Evolutionary conservation across 2,113 vertebrate species (phyloP), one percentile per base, ranked within the genome.

Genomic region (Salvator merianae): DNA sequence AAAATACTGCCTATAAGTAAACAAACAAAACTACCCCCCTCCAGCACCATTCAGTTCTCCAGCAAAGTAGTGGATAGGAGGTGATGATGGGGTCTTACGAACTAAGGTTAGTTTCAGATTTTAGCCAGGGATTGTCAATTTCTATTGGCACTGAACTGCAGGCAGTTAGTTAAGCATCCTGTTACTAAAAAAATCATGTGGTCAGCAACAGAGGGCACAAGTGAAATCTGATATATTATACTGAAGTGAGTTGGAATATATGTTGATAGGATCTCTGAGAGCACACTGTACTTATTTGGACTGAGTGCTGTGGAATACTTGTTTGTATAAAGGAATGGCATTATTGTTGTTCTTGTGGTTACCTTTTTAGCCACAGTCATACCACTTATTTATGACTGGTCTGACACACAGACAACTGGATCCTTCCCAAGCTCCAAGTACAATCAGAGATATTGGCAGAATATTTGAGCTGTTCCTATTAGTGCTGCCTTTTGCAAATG

Each of bases 41-140:
- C 47, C 24, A 65, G 0, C 69, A 76, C 55, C 0, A 0, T 32
- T 83, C 40, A 18, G 79, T 59, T 76, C 77, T 55, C 82, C 87
- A 34, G 2, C 84, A 85, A 43, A 89, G 78, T 68, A 86, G 66
- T 20, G 3, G 32, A 68, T 40, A 26, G 14, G 91, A 91, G 88
- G 76, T 65, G 79, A 91, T 59, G 18, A 20, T 59, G 55, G 55
- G 55, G 55, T 59, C 63, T 3, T 65, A 82, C 89, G 43, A 53
- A 90, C 3, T 63, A 0, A 68, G 38, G 28, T 38, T 88, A 74
- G 65, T 63, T 40, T 88, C n/a, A 2, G 3, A 62, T 63, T 40
- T 88, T 28, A 2, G 3, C 24, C n/a, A 69, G 63, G 24, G 32
- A 24, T 72, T 69, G 18, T 24, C 7, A 74, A 22, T 50, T 70